phyloP scores from a whole-genome alignment of 1,140 invertebrate genomes.

The Euglossa dilemma region DNA sequence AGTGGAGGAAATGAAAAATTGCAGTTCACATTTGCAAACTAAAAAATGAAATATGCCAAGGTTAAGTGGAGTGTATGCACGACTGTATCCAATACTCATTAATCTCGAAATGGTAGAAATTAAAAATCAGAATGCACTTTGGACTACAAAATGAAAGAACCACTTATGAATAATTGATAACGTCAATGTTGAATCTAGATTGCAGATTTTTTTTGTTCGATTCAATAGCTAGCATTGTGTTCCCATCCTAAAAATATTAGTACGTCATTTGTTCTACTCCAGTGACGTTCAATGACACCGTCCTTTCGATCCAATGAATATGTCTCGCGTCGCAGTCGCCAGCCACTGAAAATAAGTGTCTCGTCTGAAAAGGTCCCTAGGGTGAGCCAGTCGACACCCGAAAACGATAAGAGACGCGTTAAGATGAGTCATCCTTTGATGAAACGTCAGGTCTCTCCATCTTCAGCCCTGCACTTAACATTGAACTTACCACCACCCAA shows the following conservation, averaged over 20 bases:
- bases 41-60: no score
- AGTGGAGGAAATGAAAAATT: no score
- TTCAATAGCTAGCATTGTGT: not conserved
- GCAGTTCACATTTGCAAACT: no score
- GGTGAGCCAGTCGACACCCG: conserved; percentile 5
- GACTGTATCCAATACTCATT: no score
- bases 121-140: no score
- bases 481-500: no score
- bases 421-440: conserved; percentile 12
- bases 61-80: no score
- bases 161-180: no score
- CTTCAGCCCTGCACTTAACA: not conserved
- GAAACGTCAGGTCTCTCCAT: not conserved
- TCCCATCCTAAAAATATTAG: not conserved
- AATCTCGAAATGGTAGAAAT: no score
- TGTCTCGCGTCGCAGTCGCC: not conserved
- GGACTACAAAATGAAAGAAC: no score
- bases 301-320: conserved; percentile 13
- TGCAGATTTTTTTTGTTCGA: not conserved
- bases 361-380: not conserved
- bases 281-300: not conserved
- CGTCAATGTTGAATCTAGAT: no score
- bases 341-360: not conserved
- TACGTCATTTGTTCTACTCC: not conserved
- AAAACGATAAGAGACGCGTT: conserved; percentile 15